Percentiles rank a stretch among this genome's conserved stretches.
Conservation (phyloP, 2,888 invertebrate genomes). For the Diplolepis rosae region DNA sequence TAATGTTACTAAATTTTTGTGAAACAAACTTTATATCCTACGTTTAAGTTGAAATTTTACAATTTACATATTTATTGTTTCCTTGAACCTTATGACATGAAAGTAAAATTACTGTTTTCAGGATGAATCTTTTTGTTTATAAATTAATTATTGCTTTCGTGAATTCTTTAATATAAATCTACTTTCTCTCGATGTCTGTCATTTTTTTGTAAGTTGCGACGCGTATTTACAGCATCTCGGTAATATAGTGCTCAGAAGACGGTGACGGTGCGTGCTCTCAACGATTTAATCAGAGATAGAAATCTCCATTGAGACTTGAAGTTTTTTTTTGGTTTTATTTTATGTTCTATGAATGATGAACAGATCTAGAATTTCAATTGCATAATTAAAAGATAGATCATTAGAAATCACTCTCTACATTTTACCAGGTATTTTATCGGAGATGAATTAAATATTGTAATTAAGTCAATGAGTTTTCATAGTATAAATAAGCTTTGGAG, state of each 20-base stretch:
- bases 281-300: conserved; percentile 4
- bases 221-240: background rate
- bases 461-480: too few relatives aligned
- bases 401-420: background rate
- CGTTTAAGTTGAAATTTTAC: too few relatives aligned
- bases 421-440: too few relatives aligned
- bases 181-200: conserved; percentile 23
- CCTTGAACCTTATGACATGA: background rate
- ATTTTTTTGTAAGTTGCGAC: conserved; percentile 13
- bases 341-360: background rate
- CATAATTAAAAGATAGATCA: background rate
- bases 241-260: conserved; percentile 13
- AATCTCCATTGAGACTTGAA: conserved; percentile 21
- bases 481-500: too few relatives aligned
- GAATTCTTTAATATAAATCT: conserved; percentile 13
- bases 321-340: background rate
- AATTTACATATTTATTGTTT: background rate
- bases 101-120: background rate
- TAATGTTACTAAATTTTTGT: background rate
- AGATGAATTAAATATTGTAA: too few relatives aligned
- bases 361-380: background rate
- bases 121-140: background rate
- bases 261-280: conserved; percentile 4
- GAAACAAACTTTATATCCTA: background rate
- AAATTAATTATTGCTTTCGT: conserved; percentile 22